Base-by-base conservation (phyloP, 35 echinoderm and acorn worm genomes). In the Lytechinus pictus region DNA sequence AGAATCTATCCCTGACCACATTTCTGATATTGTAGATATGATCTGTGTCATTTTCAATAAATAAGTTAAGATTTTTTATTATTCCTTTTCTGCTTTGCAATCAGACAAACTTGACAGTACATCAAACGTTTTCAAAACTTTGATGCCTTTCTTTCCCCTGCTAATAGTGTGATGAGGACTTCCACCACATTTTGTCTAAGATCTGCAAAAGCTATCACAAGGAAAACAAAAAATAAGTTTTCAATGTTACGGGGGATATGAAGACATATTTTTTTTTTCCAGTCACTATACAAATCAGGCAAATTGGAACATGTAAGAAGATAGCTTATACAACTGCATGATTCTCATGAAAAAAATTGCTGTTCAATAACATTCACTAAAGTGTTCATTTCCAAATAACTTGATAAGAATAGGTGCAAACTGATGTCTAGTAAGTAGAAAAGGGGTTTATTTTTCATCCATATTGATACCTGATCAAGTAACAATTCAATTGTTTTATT, bases 181-280 rank as follows among this genome's bases (percentile, higher is more conserved):
- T 79, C 16, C 66, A 79, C 66, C 66, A 79, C 66, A 79, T 79
- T 79, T 79, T 79, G 66, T 79, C 66, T 79, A 79, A 79, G 66
- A 79, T 79, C 66, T 79, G 66, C 66, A 79, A 79, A 79, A 7
- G 66, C 19, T 79, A 79, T 11, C 0, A 24, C 66, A 79, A 24
- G 19, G 21, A 79, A 79, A 79, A 79, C 8, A 7, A 79, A 79
- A 79, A 79, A 79, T n/a, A 7, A n/a, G 14, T 79, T 27, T 79
- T 79, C 16, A 79, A 44, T 44, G 2, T 44, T 44, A 44, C 33
- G 33, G 33, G 33, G 33, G 33, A 44, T 44, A 44, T 44, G 33
- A 44, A 44, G 33, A 2, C 33, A 44, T 44, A 44, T 44, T 1
- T 44, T 44, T 44, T 44, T 44, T 44, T 44, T 44, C 33, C 33